Percentiles rank a stretch among this genome's conserved stretches.
Evolutionary conservation across 2,888 invertebrate genomes (phyloP).

Genomic region (Chalcis sispes): DNA sequence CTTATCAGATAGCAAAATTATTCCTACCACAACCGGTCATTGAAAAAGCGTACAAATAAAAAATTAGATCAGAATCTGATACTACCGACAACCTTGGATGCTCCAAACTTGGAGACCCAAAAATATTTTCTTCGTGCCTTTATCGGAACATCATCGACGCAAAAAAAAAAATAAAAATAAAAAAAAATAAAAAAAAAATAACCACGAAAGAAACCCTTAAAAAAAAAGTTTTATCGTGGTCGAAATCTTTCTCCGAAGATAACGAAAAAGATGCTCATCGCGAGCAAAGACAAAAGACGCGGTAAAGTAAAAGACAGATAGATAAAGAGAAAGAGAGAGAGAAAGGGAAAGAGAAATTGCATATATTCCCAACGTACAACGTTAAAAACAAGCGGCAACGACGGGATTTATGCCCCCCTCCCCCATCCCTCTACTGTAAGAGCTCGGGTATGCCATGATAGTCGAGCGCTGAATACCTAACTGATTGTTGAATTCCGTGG

Average conservation of each 20-base stretch:
- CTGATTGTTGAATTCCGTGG: constrained; percentile 66
- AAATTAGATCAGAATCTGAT: too few species aligned
- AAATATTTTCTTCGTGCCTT: background rate
- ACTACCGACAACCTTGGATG: too few species aligned
- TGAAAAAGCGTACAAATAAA: too few species aligned
- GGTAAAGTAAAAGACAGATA: background rate
- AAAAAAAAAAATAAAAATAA: constrained; percentile 8
- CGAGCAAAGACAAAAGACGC: constrained; percentile 10
- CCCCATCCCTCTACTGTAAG: too few species aligned
- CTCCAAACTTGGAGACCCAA: background rate
- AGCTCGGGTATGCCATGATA: constrained; percentile 20
- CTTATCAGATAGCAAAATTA: too few species aligned
- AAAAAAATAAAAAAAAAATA: too few species aligned
- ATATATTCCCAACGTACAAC: background rate
- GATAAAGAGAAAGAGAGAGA: constrained; percentile 14
- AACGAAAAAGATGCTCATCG: constrained; percentile 18
- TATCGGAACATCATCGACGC: constrained; percentile 21
- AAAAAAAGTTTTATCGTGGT: too few species aligned
- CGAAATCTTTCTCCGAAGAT: constrained; percentile 3
- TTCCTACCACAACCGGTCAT: too few species aligned
- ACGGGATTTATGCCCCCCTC: constrained; percentile 50
- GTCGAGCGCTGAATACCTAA: constrained; percentile 56
- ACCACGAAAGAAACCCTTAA: too few species aligned
- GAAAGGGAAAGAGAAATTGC: background rate
- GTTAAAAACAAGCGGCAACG: constrained; percentile 33